Base-by-base conservation (phyloP, 2,113 vertebrate genomes). In the Pseudorhombus dupliciocellatus region DNA sequence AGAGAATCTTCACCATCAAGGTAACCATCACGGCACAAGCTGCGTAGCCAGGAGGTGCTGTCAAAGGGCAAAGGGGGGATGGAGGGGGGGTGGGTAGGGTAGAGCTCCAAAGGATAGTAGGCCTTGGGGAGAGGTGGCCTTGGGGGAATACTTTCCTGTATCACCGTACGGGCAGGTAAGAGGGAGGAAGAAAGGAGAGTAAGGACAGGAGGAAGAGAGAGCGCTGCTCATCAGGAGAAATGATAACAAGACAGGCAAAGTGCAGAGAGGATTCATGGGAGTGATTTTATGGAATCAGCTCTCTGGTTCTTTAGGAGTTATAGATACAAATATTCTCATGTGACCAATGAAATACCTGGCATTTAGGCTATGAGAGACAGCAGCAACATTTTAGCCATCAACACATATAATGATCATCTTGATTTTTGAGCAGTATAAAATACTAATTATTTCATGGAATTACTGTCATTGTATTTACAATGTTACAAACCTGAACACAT, bases 101-200 rank as follows among this genome's bases (percentile, higher is more conserved):
- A 94, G 86, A 95, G 87, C 52, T 97, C 96, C 94, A 98, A 87
- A 87, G 95, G 97, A 6, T 94, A 93, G 92, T 98, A 99, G 82
- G 96, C 97, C 93, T 96, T 97, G 84, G 97, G 97, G 78, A 98
- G 97, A 84, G 97, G 97, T 81, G 97, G 97, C 88, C 97, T 94
- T 63, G 97, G 97, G 28, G 97, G 97, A 73, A 95, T 95, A 12
- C 93, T 92, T 79, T 99, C 97, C 97, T 99, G 93, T 83, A 93
- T 71, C 72, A 73, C 51, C 62, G 15, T 44, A 52, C 59, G 26
- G 57, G 37, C 28, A 62, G 62, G 20, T 46, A 30, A 42, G 40
- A 68, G 44, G 65, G 24, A 65, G 75, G 37, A 55, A 66, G 44
- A 57, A 63, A 31, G 58, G 61, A 63, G 22, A 69, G 30, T 80